Evolutionary conservation across 2,888 invertebrate genomes (phyloP), one percentile per base, ranked within the genome.

Genomic region (Amphiduros pacificus): DNA sequence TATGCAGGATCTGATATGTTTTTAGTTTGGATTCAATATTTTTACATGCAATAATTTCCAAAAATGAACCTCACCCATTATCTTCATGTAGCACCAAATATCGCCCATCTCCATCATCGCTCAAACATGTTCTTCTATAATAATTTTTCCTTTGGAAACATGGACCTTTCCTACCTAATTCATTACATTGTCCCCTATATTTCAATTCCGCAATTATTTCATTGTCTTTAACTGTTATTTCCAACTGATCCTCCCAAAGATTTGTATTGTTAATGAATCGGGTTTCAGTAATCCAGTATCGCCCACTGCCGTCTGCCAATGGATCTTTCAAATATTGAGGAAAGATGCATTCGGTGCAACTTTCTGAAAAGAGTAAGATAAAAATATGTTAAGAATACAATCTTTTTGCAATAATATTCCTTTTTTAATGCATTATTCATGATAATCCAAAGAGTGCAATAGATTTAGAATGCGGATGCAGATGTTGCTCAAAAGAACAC

Each of bases 211-310:
- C 59, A 14, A 53, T 29, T 11, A 59, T 51, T n/a, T 59, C 27
- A n/a, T 53, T 31, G 26, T 59, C 59, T 24, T 24, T 20, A n/a
- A 59, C 59, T 2, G 40, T 52, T n/a, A 59, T 52, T 32, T 59
- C 59, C 22, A 59, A 44, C 28, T 59, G 59, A 17, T 40, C 28
- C 2, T 53, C 53, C 59, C 59, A 59, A 14, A n/a, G 17, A 26
- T 59, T 29, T 1, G 59, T 20, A 28, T 59, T 59, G n/a, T 53
- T 41, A 26, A 53, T 41, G 31, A 28, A 59, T 17, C 22, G 32
- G 36, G 59, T 59, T 40, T 59, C 59, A 1, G 59, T 53, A 20
- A 51, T 53, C 59, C 59, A 59, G 22, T 36, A 41, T 3, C 59
- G 59, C 22, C 40, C 53, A 17, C 27, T 51, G 5, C 41, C 59